Evolutionary conservation across 1,140 invertebrate genomes (phyloP).

Genomic region (Acromyrmex echinatior): DNA sequence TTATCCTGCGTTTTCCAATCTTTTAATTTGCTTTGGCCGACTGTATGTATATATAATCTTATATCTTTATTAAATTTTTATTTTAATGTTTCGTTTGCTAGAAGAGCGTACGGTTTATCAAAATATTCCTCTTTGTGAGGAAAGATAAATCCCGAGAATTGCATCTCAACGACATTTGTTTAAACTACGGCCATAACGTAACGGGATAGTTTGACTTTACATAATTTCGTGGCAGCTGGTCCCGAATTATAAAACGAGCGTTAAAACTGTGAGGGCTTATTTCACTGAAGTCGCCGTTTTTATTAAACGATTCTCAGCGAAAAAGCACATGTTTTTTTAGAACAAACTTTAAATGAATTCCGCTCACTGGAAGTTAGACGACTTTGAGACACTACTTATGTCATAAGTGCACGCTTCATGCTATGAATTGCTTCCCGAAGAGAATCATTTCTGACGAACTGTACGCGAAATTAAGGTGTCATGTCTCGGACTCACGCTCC

Average conservation of each 20-base stretch:
- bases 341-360: constrained; percentile 44
- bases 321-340: neutral
- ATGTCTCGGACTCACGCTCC: neutral
- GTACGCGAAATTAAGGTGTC: neutral
- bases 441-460: neutral
- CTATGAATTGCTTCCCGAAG: constrained; percentile 22
- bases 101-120: neutral
- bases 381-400: constrained; percentile 26
- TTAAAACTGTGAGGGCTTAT: constrained; percentile 26
- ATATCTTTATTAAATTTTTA: neutral
- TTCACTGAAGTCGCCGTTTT: constrained; percentile 7
- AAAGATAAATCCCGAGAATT: constrained; percentile 22
- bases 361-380: constrained; percentile 24
- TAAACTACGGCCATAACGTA: neutral
- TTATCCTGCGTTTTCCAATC: neutral
- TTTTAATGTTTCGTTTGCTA: neutral
- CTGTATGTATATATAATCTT: neutral
- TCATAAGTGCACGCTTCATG: constrained; percentile 25
- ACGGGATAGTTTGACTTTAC: constrained; percentile 13
- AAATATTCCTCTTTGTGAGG: neutral
- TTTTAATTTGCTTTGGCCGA: neutral
- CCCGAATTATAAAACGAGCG: neutral
- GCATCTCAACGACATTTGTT: neutral
- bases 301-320: constrained; percentile 42
- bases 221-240: neutral